These are phyloP conservation scores for Menidia menidia DNA, from an alignment of 2,797 vertebrate genomes.

Conservation along the genomic window DNA sequence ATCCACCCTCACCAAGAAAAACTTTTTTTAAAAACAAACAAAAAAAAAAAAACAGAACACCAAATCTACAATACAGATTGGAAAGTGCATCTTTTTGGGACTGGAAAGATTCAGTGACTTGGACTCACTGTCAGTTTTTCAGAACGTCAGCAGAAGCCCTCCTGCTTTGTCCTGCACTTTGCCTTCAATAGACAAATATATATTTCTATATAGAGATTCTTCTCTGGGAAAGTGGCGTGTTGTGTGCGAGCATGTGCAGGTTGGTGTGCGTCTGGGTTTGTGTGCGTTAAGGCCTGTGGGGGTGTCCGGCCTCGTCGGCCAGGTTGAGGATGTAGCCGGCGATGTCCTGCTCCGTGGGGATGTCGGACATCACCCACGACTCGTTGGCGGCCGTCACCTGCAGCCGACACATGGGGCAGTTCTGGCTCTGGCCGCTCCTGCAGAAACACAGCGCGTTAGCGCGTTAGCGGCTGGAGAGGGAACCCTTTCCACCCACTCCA, in stretches of 20 bases:
- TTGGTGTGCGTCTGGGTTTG: conserved; percentile 12
- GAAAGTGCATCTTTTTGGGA: conserved; percentile 22
- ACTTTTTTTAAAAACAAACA: background rate
- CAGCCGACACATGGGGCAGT: conserved; percentile 95
- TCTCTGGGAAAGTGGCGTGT: conserved; percentile 35
- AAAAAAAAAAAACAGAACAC: conserved; percentile 17
- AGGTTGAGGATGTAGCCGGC: conserved; percentile 96
- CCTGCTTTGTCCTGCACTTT: background rate
- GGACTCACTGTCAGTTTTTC: background rate
- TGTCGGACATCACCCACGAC: conserved; percentile 97
- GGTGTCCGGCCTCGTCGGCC: conserved; percentile 95
- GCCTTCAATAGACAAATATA: background rate
- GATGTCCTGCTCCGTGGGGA: conserved; percentile 95
- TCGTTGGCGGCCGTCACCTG: conserved; percentile 93
- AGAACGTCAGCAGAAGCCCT: conserved; percentile 11
- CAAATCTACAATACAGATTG: conserved; percentile 34
- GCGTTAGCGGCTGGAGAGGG: background rate
- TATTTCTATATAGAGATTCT: background rate
- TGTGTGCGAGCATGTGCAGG: conserved; percentile 26
- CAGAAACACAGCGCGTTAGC: background rate
- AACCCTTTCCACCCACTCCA: no score
- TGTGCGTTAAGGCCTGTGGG: conserved; percentile 87
- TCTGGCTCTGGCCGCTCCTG: conserved; percentile 95
- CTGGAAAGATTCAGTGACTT: background rate
- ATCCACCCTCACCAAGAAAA: no score